Base-by-base conservation (phyloP, 1,140 invertebrate genomes). In the Himalopsyche phryganea region DNA sequence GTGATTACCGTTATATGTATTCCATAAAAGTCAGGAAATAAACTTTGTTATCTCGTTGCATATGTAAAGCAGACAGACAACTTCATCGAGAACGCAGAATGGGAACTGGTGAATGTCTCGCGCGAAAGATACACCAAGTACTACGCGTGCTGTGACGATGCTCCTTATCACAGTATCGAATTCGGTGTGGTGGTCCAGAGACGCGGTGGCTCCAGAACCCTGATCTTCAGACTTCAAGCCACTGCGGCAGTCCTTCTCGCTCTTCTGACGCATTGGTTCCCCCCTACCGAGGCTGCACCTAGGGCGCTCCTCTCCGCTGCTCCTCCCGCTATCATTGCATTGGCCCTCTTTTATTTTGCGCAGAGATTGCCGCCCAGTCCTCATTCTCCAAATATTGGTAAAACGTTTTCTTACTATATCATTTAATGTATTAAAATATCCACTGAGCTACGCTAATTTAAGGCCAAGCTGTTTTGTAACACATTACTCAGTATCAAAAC, bases 331-430 rank as follows among this genome's bases (percentile, higher is more conserved):
- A 66, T 87, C 3, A 60, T 89, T 50, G 82, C 80, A 1, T 64
- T 88, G 20, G 68, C 80, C 5, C 78, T 75, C 2, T 87, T 88
- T 67, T 85, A 78, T 87, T 15, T 71, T 80, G 18, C 64, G 86
- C n/a, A 82, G 81, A 55, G 80, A 79, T 14, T 76, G 78, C 42
- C 82, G 80, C 2, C 75, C 79, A 10, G 63, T 86, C 0, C 73
- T 86, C 28, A 79, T 83, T 33, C 78, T 76, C 7, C 61, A 20
- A 45, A 71, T 84, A 13, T 85, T 83, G 66, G 71, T 88, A 42
- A 74, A 83, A 11, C 3, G 1, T 15, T 19, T 1, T 28, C 2
- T 14, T 5, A 17, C 13, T 5, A 9, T 6, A 10, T 63, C 86
- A 84, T 69, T 85, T 87, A 62, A 78, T 81, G 10, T 75, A 80